Evolutionary conservation across 2,888 invertebrate genomes (phyloP).

Genomic region (Congeria kusceri): DNA sequence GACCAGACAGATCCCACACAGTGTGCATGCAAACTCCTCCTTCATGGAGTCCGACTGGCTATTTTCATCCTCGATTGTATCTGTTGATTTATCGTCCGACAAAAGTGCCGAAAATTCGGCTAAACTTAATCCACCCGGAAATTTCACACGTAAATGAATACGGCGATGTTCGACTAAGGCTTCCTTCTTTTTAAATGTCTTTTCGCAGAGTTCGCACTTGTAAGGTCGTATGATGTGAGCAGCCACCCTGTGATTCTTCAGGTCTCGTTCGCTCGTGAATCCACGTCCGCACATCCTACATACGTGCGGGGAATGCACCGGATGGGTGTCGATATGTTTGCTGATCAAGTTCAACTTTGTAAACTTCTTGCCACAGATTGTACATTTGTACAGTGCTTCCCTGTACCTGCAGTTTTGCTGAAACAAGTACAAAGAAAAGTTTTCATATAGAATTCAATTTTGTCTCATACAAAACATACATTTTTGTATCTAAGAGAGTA

Average conservation of each 20-base stretch:
- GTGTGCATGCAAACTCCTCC: conserved; percentile 42
- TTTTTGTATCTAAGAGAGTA: no score
- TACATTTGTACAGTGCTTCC: conserved; percentile 61
- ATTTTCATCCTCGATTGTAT: conserved; percentile 4
- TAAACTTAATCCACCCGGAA: conserved; percentile 7
- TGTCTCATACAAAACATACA: no score
- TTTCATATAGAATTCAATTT: no score
- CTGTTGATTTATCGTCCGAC: background rate
- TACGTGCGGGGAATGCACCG: conserved; percentile 61
- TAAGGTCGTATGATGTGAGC: conserved; percentile 63
- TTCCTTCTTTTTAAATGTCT: conserved; percentile 61
- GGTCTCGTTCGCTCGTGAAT: conserved; percentile 55
- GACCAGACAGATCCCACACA: conserved; percentile 52
- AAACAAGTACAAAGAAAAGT: conserved; percentile 2
- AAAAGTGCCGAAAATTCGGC: conserved; percentile 6
- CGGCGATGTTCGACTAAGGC: conserved; percentile 59
- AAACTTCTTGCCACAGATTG: conserved; percentile 59
- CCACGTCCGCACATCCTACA: conserved; percentile 65
- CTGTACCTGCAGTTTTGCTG: conserved; percentile 59
- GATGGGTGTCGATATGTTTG: conserved; percentile 65
- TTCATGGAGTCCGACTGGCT: conserved; percentile 5
- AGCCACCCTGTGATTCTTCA: conserved; percentile 52
- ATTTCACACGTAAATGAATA: conserved; percentile 53
- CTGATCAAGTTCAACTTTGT: conserved; percentile 58
- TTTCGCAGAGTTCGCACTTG: conserved; percentile 61